Conservation (phyloP, 2,888 invertebrate genomes). For the Tinea trinotella region DNA sequence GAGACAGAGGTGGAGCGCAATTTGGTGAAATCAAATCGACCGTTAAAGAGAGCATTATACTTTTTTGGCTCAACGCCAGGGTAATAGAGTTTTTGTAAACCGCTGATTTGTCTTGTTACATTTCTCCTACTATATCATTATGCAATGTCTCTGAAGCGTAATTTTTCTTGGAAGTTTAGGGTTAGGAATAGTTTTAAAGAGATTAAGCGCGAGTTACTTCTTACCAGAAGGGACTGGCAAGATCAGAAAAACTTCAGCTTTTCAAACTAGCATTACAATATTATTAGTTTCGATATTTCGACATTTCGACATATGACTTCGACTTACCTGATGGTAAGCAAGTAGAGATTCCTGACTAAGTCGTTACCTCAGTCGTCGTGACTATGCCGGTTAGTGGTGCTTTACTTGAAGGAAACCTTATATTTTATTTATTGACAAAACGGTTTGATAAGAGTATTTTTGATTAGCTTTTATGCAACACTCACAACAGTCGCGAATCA, state of each 20-base stretch:
- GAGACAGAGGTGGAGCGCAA: slow-evolving; percentile 2
- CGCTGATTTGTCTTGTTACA: slow-evolving; percentile 16
- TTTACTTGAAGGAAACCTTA: too few relatives aligned
- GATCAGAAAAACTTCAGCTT: neutral
- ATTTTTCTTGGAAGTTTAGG: slow-evolving; percentile 4
- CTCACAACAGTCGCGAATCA: neutral
- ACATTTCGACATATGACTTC: too few relatives aligned
- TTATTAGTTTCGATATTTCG: too few relatives aligned
- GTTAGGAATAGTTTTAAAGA: neutral
- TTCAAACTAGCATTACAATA: too few relatives aligned
- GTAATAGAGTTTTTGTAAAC: slow-evolving; percentile 9
- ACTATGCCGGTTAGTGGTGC: too few relatives aligned
- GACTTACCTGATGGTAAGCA: too few relatives aligned
- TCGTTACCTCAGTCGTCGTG: too few relatives aligned
- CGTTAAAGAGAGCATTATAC: slow-evolving; percentile 7
- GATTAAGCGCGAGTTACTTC: neutral
- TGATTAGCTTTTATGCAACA: neutral
- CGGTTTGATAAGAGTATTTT: neutral
- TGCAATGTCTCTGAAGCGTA: neutral
- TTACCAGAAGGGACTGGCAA: neutral
- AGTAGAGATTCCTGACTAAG: too few relatives aligned
- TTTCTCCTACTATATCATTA: neutral
- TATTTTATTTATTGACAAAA: too few relatives aligned
- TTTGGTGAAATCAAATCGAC: slow-evolving; percentile 11
- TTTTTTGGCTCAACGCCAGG: slow-evolving; percentile 7